Percentiles rank a stretch among this genome's conserved stretches.
Evolutionary conservation across 2,113 vertebrate species (phyloP).

Genomic region (Nannobrachium achirus): DNA sequence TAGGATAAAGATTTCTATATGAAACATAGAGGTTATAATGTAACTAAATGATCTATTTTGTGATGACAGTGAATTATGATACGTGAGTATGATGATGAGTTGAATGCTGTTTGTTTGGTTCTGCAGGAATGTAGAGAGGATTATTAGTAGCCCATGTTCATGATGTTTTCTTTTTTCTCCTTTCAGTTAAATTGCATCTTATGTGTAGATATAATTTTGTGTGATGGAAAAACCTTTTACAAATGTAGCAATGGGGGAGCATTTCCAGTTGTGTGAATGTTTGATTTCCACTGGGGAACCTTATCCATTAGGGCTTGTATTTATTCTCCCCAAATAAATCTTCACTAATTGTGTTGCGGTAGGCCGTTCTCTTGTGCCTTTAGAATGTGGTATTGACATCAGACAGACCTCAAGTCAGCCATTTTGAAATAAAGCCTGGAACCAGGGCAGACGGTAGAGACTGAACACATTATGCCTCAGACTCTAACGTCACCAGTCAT

Average conservation of each 20-base stretch:
- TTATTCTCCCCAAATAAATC: slow-evolving; percentile 16
- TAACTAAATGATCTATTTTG: slow-evolving; percentile 36
- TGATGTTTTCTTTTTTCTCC: slow-evolving; percentile 7
- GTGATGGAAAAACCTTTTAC: slow-evolving; percentile 32
- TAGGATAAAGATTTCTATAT: slow-evolving; percentile 45
- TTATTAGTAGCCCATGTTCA: neutral
- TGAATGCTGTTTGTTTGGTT: slow-evolving; percentile 15
- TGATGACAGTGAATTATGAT: slow-evolving; percentile 34
- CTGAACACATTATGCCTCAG: neutral
- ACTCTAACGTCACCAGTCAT: too few species aligned
- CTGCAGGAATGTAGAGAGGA: slow-evolving; percentile 13
- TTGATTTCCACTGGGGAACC: slow-evolving; percentile 13
- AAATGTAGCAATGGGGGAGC: slow-evolving; percentile 67
- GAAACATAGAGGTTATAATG: slow-evolving; percentile 34
- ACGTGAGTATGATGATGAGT: neutral
- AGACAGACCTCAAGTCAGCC: slow-evolving; percentile 31
- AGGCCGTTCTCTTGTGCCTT: slow-evolving; percentile 71
- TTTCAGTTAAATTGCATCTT: slow-evolving; percentile 27
- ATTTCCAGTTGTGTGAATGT: slow-evolving; percentile 16
- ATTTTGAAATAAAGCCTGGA: slow-evolving; percentile 36
- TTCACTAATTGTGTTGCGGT: slow-evolving; percentile 34
- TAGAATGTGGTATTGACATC: slow-evolving; percentile 42
- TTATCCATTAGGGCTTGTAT: slow-evolving; percentile 11
- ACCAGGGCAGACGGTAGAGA: slow-evolving; percentile 20
- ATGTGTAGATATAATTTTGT: slow-evolving; percentile 21